Evolutionary conservation across 2,797 vertebrate species (phyloP), one percentile per base, ranked within the genome.

Genomic region (Hapalemur alaotrensis): DNA sequence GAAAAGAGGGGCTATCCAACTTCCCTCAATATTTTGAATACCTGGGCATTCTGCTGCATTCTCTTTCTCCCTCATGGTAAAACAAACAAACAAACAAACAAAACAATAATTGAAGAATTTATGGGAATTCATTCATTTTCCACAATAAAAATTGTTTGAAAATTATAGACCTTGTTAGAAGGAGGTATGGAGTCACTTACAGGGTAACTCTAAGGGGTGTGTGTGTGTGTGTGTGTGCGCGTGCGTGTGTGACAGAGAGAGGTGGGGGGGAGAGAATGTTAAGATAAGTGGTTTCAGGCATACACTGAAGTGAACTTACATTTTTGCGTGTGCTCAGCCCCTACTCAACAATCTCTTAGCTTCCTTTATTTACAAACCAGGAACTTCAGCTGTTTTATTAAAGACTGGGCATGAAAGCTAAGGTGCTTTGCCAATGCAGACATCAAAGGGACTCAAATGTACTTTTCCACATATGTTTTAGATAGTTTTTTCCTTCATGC

Each of bases 371-470:
- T 96, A 89, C 82, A 90, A 94, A 85, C 43, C 41, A 85, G 80
- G 38, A 88, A 35, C 18, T 90, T 96, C 32, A 75, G 72, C 67
- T 94, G 35, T 87, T 96, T 88, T 89, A 75, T 95, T 96, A 90
- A 91, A 92, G 67, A 79, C 80, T 78, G 17, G 7, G 48, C 52
- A 22, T 93, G 94, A 96, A 97, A 59, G 54, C 76, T 76, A 92
- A 94, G 89, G 82, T 88, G 50, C 70, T 97, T 96, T 93, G 65
- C 93, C 67, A 87, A 69, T 35, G 63, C 35, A 93, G 72, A 96
- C 91, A 97, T 96, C 96, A 96, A 96, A 97, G 72, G 32, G 30
- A 57, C 9, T 25, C 92, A 69, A 2, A 50, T 79, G 57, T 70
- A 61, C n/a, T 79, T 89, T 87, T 1, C 65, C 35, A 13, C 32